These are phyloP conservation scores for Notothenia rossii DNA, from an alignment of 2,113 vertebrate genomes.

Conservation along the genomic window DNA sequence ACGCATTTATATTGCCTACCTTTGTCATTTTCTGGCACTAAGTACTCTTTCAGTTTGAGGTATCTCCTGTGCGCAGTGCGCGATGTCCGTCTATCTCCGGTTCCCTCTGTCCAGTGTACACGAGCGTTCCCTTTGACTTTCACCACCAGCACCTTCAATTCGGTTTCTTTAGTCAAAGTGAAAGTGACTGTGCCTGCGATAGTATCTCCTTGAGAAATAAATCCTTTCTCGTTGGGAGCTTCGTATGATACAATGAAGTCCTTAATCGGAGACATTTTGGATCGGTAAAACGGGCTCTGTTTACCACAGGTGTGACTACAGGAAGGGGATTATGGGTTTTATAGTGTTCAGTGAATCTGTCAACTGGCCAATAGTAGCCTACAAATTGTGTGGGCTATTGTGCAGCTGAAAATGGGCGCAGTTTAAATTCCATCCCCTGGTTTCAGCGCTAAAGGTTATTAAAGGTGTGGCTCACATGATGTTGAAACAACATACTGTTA, in stretches of 20 bases:
- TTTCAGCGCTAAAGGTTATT: too few species aligned
- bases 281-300: too few species aligned
- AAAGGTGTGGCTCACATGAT: too few species aligned
- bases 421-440: too few species aligned
- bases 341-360: too few species aligned
- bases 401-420: too few species aligned
- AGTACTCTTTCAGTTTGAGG: constrained; percentile 70
- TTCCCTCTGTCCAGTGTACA: constrained; percentile 48
- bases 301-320: too few species aligned
- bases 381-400: too few species aligned
- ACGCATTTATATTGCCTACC: constrained; percentile 31
- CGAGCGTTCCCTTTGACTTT: constrained; percentile 71
- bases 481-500: too few species aligned
- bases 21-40: constrained; percentile 48
- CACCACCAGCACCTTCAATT: constrained; percentile 59
- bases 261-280: constrained; percentile 53
- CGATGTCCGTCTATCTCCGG: accelerated
- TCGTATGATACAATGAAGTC: constrained; percentile 41
- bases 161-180: constrained; percentile 45
- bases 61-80: constrained; percentile 53
- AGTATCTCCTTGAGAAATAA: constrained; percentile 54
- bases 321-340: too few species aligned
- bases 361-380: too few species aligned
- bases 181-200: constrained; percentile 48
- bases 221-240: constrained; percentile 28